phyloP scores from a whole-genome alignment of 2,113 vertebrate genomes.

The Zapornia atra region DNA sequence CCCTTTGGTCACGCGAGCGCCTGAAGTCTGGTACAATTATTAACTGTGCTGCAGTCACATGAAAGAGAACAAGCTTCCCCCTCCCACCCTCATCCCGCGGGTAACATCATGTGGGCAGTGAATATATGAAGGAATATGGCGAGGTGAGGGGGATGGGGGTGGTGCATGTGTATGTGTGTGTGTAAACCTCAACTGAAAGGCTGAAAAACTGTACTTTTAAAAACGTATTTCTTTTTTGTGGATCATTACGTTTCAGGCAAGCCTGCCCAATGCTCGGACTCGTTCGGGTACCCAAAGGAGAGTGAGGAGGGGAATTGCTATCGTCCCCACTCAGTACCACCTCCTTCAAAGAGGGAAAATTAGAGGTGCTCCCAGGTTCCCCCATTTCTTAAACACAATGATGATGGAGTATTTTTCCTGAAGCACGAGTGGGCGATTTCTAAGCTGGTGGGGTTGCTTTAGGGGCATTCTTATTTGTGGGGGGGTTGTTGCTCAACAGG shows the following conservation, averaged over 20 bases:
- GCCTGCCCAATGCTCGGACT: not conserved
- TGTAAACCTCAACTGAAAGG: not conserved
- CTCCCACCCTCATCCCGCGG: not conserved
- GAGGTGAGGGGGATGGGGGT: not conserved
- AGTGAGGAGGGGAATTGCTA: not conserved
- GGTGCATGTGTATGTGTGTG: no score
- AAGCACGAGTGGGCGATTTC: not conserved
- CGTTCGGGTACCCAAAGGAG: fast-evolving
- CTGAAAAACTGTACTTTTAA: not conserved
- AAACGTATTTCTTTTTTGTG: not conserved
- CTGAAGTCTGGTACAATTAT: conserved; percentile 44
- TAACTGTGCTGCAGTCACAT: conserved; percentile 40
- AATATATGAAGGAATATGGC: not conserved
- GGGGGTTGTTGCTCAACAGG: not conserved
- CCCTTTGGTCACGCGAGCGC: not conserved
- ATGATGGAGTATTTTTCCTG: not conserved
- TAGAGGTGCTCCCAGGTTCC: not conserved
- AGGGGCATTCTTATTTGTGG: not conserved
- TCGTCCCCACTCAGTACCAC: not conserved
- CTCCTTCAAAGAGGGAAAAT: not conserved
- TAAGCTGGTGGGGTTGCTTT: not conserved
- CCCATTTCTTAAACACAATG: not conserved
- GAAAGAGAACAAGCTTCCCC: conserved; percentile 14
- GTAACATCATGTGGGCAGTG: conserved; percentile 35
- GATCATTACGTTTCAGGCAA: not conserved